Evolutionary conservation across 2,888 invertebrate species (phyloP).

Genomic region (Herminia tarsipennalis): DNA sequence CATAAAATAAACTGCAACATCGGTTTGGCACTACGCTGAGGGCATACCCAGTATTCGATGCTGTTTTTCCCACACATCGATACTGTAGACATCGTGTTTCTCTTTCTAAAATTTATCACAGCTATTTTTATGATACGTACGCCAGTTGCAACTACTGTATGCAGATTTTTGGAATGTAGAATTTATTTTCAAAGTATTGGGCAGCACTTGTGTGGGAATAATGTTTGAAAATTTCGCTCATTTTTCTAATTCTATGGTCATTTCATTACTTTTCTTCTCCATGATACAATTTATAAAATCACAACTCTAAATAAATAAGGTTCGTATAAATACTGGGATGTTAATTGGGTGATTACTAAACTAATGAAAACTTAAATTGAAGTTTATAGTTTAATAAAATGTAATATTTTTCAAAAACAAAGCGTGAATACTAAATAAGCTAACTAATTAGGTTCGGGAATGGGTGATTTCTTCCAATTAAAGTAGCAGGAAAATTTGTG

Average conservation of each 20-base stretch:
- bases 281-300: not conserved
- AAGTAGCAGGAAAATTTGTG: constrained; percentile 30
- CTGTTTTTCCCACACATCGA: constrained; percentile 35
- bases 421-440: constrained; percentile 31
- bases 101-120: constrained; percentile 24
- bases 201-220: constrained; percentile 38
- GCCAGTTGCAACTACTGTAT: constrained; percentile 10
- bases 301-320: too few species aligned
- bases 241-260: constrained; percentile 12
- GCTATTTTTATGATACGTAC: constrained; percentile 25
- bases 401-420: constrained; percentile 16
- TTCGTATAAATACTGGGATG: not conserved
- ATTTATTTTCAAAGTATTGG: constrained; percentile 24
- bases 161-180: constrained; percentile 16
- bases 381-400: constrained; percentile 9
- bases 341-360: not conserved
- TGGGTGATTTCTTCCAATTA: constrained; percentile 39
- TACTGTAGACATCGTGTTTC: constrained; percentile 22
- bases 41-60: constrained; percentile 34
- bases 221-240: constrained; percentile 36
- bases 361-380: constrained; percentile 6
- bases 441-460: constrained; percentile 36
- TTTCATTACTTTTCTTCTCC: constrained; percentile 21
- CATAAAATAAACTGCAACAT: constrained; percentile 63
- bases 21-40: constrained; percentile 65